Evolutionary conservation across 2,888 invertebrate species (phyloP).

Genomic region (Eudemis profundana): DNA sequence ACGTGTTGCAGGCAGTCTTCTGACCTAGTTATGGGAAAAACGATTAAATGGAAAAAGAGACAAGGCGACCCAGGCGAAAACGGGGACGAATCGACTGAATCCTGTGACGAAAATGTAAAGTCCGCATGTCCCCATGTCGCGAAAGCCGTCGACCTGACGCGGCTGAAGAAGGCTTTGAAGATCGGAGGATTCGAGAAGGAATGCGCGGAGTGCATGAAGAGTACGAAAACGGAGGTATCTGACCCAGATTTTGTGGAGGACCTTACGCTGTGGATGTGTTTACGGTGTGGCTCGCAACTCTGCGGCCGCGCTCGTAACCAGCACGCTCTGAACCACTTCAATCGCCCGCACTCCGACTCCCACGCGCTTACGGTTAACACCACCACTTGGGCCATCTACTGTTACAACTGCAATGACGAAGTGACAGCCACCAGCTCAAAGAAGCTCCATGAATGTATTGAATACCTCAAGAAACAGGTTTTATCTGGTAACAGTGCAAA

Average conservation of each 20-base stretch:
- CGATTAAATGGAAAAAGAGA: constrained; percentile 90
- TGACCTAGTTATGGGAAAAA: constrained; percentile 74
- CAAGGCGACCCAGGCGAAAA: constrained; percentile 88
- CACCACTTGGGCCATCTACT: constrained; percentile 90
- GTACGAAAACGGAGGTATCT: constrained; percentile 67
- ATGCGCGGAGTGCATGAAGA: constrained; percentile 86
- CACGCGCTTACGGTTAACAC: constrained; percentile 91
- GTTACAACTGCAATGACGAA: constrained; percentile 91
- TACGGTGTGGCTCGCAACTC: constrained; percentile 91
- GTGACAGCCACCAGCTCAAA: constrained; percentile 86
- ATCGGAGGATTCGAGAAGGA: constrained; percentile 80
- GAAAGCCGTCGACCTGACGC: constrained; percentile 87
- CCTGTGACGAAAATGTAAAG: constrained; percentile 88
- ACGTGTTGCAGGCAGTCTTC: constrained; percentile 77
- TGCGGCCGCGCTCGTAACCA: constrained; percentile 89
- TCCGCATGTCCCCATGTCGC: constrained; percentile 88
- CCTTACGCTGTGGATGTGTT: constrained; percentile 90
- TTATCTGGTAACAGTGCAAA: constrained; percentile 61
- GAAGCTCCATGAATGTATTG: constrained; percentile 90
- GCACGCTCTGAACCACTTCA: constrained; percentile 91
- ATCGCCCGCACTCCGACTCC: constrained; percentile 90
- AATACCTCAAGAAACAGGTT: constrained; percentile 88
- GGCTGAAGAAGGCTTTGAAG: constrained; percentile 86
- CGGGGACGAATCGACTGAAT: constrained; percentile 89
- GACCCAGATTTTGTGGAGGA: constrained; percentile 82